Evolutionary conservation across 2,888 invertebrate genomes (phyloP), one percentile per base, ranked within the genome.

Genomic region (Ametastegia equiseti): DNA sequence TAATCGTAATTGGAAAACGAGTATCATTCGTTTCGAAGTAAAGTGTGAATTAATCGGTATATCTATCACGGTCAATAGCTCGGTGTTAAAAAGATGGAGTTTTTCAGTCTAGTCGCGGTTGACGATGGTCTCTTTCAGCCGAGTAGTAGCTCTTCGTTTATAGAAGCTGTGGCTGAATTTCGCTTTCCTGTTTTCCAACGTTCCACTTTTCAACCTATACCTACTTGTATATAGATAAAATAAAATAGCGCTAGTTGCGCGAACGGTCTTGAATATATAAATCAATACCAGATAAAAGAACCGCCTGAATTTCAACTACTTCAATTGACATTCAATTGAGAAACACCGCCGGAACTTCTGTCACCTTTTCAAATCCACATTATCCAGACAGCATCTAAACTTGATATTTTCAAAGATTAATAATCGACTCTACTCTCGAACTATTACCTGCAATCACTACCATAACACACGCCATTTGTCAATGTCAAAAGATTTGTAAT

Each of bases 131-230:
- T 60, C 54, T 19, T 54, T 60, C 60, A 19, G 4, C 27, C n/a
- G n/a, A n/a, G n/a, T n/a, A n/a, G n/a, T n/a, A 15, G 60, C 30
- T 30, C 27, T 30, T 60, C 27, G 30, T 60, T 30, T 30, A 60
- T 30, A 60, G 60, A 30, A n/a, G n/a, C 60, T 60, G 30, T 60
- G 71, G 71, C 71, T 71, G 11, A 47, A 71, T 71, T 71, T 71
- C 47, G 71, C 42, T 71, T 71, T 71, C 71, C 27, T 71, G 30
- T 47, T 47, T 45, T 45, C 47, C 45, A 47, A 71, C 47, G 71
- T 27, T 71, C 71, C 71, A 71, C 71, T 71, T 71, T 71, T 47
- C 33, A 15, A 27, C n/a, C 27, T 11, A n/a, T n/a, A n/a, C n/a
- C n/a, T n/a, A n/a, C n/a, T n/a, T n/a, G n/a, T n/a, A n/a, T n/a